These are phyloP conservation scores for Galemys pyrenaicus DNA, from an alignment of 2,113 vertebrate species.

Conservation along the genomic window DNA sequence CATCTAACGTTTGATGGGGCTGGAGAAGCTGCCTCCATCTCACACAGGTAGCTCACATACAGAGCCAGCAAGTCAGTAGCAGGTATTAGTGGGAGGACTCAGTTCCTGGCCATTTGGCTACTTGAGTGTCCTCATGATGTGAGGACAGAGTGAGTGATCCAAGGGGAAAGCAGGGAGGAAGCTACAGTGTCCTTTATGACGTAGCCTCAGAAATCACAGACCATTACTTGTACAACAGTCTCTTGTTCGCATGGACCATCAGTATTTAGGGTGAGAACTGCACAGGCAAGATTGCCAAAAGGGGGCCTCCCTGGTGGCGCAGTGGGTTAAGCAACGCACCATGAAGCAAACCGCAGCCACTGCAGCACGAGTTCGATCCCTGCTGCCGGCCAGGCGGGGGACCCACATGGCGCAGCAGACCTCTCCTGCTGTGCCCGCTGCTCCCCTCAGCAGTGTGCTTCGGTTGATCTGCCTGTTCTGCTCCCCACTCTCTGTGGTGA, in stretches of 20 bases:
- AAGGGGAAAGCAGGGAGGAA: neutral
- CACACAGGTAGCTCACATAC: neutral
- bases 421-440: too few species aligned
- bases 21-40: neutral
- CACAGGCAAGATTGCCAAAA: neutral
- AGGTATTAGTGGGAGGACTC: neutral
- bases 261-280: neutral
- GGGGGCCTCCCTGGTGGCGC: too few species aligned
- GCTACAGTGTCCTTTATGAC: neutral
- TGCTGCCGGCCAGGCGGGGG: too few species aligned
- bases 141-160: neutral
- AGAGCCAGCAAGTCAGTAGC: neutral
- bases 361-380: too few species aligned
- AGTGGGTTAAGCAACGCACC: too few species aligned
- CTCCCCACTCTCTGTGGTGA: too few species aligned
- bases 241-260: neutral
- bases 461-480: too few species aligned
- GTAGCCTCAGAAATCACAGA: neutral
- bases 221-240: neutral
- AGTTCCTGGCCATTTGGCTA: neutral
- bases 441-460: too few species aligned
- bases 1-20: neutral
- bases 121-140: neutral
- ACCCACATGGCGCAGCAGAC: too few species aligned
- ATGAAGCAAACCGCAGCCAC: too few species aligned